Percentiles rank a stretch among this genome's conserved stretches.
Evolutionary conservation across 2,113 vertebrate genomes (phyloP).

Genomic region (Pithys albifrons): DNA sequence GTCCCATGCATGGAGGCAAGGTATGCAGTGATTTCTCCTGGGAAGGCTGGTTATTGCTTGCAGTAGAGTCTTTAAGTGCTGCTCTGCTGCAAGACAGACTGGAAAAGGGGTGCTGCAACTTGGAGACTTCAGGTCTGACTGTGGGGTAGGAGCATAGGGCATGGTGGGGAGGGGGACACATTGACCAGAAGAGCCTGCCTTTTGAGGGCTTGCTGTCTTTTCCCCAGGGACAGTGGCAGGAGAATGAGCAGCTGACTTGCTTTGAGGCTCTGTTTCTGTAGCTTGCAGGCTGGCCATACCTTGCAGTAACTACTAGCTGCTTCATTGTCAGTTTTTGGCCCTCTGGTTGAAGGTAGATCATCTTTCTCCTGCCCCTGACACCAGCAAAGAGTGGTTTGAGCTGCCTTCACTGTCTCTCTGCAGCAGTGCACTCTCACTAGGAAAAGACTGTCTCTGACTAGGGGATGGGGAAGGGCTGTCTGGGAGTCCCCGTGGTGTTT

Average conservation of each 20-base stretch:
- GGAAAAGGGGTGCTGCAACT: background rate
- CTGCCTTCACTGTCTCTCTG: background rate
- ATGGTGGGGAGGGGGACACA: background rate
- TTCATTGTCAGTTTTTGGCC: background rate
- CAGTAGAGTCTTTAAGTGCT: background rate
- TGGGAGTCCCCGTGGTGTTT: background rate
- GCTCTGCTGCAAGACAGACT: background rate
- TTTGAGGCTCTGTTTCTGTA: background rate
- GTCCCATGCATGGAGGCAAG: accelerated
- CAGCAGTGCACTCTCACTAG: background rate
- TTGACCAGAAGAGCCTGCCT: background rate
- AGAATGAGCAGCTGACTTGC: background rate
- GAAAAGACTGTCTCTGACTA: background rate
- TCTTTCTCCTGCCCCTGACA: background rate
- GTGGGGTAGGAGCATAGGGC: background rate
- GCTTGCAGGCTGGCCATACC: background rate
- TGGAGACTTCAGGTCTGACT: background rate
- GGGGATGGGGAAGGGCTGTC: background rate
- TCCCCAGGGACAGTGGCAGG: background rate
- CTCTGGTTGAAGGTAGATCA: background rate
- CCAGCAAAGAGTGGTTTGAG: background rate
- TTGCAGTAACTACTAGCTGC: background rate
- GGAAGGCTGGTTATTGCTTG: background rate
- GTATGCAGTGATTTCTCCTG: background rate
- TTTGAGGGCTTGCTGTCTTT: background rate